phyloP scores from a whole-genome alignment of 2,888 invertebrate genomes.

The Papilio protenor region DNA sequence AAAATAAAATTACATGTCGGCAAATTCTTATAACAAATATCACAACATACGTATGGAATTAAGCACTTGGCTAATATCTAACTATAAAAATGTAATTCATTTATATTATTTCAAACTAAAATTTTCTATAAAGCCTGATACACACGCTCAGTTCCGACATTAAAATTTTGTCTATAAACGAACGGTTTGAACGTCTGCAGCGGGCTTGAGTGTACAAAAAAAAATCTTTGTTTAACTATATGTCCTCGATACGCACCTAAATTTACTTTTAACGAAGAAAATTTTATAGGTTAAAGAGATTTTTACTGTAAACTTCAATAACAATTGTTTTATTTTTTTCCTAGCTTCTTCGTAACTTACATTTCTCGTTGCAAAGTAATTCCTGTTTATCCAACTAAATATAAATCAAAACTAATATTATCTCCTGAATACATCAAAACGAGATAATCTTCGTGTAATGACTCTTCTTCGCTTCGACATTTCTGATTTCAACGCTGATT shows the following conservation, averaged over 20 bases:
- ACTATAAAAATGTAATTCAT: neutral
- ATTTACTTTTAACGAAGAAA: too few relatives aligned
- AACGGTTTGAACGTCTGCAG: too few relatives aligned
- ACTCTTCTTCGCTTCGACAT: neutral
- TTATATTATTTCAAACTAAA: neutral
- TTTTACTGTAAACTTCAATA: too few relatives aligned
- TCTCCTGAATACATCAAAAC: neutral
- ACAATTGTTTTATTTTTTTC: neutral
- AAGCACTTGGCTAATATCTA: neutral
- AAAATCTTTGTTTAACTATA: too few relatives aligned
- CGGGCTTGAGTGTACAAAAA: too few relatives aligned
- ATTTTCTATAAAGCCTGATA: too few relatives aligned
- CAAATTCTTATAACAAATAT: slow-evolving; percentile 13
- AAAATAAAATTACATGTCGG: slow-evolving; percentile 13
- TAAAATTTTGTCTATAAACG: too few relatives aligned
- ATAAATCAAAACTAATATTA: neutral
- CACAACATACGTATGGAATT: neutral
- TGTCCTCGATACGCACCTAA: neutral
- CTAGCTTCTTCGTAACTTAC: too few relatives aligned
- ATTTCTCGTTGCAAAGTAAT: neutral
- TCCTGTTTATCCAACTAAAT: neutral
- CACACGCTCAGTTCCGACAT: too few relatives aligned
- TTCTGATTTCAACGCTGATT: slow-evolving; percentile 20
- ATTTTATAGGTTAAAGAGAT: too few relatives aligned
- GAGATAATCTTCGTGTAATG: slow-evolving; percentile 1